Conservation (phyloP, 2,888 invertebrate species). For the Latrodectus elegans region DNA sequence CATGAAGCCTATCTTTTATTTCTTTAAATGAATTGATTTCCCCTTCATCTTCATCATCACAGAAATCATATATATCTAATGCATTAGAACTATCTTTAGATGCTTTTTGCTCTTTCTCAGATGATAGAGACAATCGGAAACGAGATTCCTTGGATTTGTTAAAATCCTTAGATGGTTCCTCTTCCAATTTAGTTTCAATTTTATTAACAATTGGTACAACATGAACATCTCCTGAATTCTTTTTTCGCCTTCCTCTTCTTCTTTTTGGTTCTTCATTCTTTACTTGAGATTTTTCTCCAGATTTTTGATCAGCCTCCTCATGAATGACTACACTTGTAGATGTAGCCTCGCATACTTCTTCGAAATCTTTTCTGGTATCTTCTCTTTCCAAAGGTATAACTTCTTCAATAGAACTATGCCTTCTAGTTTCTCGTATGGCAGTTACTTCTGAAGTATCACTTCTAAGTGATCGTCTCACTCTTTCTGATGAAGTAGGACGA, state of each 20-base stretch:
- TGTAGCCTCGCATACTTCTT: constrained; percentile 23
- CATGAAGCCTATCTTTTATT: constrained; percentile 65
- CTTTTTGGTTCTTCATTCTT: constrained; percentile 70
- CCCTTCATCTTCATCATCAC: constrained; percentile 88
- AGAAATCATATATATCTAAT: constrained; percentile 91
- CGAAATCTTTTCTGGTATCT: constrained; percentile 33
- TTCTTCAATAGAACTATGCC: constrained; percentile 37
- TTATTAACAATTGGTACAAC: constrained; percentile 26
- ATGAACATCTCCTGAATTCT: constrained; percentile 70
- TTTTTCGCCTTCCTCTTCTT: constrained; percentile 72
- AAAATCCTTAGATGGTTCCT: constrained; percentile 66
- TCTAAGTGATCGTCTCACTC: constrained; percentile 57
- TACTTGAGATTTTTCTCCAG: constrained; percentile 14
- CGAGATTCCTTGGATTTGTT: constrained; percentile 65
- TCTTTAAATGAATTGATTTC: constrained; percentile 72
- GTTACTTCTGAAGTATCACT: constrained; percentile 52
- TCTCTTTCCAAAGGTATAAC: constrained; percentile 24
- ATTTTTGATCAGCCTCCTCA: constrained; percentile 1
- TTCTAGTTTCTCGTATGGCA: constrained; percentile 21
- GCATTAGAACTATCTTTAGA: constrained; percentile 75
- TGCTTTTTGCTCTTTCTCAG: constrained; percentile 63
- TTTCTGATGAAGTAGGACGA: constrained; percentile 61
- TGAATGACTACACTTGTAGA: background rate
- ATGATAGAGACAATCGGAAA: constrained; percentile 44
- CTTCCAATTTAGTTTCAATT: constrained; percentile 54